These are phyloP conservation scores for Melanocharis versteri DNA, from an alignment of 2,113 vertebrate species.

Conservation along the genomic window DNA sequence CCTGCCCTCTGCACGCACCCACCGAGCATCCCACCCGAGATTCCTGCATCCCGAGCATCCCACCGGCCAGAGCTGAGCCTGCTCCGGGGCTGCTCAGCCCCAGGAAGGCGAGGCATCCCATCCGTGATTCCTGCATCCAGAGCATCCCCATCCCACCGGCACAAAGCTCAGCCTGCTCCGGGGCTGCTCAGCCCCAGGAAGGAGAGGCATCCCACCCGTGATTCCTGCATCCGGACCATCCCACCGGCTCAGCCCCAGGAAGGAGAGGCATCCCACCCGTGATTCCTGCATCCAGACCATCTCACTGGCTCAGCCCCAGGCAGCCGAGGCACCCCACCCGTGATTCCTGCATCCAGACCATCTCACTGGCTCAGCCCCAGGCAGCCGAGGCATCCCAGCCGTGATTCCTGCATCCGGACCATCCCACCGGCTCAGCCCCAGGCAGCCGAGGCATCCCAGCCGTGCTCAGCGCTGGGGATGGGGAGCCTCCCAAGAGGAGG, in stretches of 20 bases:
- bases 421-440: background rate
- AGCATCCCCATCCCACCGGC: background rate
- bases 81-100: background rate
- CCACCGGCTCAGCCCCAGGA: background rate
- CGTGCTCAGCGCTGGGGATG: background rate
- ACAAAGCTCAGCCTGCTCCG: background rate
- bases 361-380: background rate
- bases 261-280: accelerated
- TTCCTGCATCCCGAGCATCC: background rate
- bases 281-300: background rate
- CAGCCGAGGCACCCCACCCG: background rate
- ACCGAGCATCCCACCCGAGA: accelerated
- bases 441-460: background rate
- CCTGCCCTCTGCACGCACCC: background rate
- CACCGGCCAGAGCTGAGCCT: background rate
- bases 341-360: background rate
- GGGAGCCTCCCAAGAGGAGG: background rate
- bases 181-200: background rate
- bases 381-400: background rate
- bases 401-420: background rate
- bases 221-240: background rate
- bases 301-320: background rate
- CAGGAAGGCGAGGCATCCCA: background rate
- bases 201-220: accelerated
- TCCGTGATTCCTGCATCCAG: background rate